Evolutionary conservation across 2,113 vertebrate species (phyloP).

Genomic region (Morone saxatilis): DNA sequence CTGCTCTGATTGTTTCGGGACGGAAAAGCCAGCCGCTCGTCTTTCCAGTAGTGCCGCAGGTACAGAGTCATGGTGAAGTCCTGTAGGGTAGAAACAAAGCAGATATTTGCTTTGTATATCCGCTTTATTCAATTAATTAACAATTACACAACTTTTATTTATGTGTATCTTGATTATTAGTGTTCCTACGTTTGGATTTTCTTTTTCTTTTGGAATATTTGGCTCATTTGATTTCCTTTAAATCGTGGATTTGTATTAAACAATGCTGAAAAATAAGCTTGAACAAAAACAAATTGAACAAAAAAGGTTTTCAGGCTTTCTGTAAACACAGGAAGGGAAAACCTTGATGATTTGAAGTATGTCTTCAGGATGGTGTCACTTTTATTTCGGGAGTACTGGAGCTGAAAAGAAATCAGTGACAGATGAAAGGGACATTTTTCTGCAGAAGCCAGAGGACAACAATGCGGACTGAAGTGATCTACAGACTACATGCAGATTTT

Average conservation of each 20-base stretch:
- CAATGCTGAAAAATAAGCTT: not conserved
- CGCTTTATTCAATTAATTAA: not conserved
- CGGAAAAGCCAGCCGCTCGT: constrained; percentile 92
- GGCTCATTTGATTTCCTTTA: no score
- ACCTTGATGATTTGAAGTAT: no score
- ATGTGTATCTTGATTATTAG: not conserved
- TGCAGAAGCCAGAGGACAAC: not conserved
- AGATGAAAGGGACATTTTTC: not conserved
- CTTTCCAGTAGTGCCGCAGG: constrained; percentile 97
- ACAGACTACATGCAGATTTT: not conserved
- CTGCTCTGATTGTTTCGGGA: constrained; percentile 92
- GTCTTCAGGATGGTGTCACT: not conserved
- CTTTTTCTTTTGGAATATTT: no score
- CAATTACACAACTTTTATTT: not conserved
- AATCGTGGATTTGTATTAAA: not conserved
- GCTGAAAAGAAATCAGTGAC: not conserved
- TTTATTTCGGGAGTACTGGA: not conserved
- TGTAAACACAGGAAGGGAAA: not conserved
- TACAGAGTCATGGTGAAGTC: constrained; percentile 97
- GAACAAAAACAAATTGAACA: not conserved
- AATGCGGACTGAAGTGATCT: not conserved
- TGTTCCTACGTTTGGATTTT: not conserved
- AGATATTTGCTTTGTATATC: not conserved
- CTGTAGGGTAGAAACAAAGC: constrained; percentile 61
- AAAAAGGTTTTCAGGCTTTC: not conserved